A percentile compares a stretch with the other conserved stretches of the same genome.
These are phyloP conservation scores for Plebejus anna DNA, from an alignment of 2,888 invertebrate species.

Conservation along the genomic window DNA sequence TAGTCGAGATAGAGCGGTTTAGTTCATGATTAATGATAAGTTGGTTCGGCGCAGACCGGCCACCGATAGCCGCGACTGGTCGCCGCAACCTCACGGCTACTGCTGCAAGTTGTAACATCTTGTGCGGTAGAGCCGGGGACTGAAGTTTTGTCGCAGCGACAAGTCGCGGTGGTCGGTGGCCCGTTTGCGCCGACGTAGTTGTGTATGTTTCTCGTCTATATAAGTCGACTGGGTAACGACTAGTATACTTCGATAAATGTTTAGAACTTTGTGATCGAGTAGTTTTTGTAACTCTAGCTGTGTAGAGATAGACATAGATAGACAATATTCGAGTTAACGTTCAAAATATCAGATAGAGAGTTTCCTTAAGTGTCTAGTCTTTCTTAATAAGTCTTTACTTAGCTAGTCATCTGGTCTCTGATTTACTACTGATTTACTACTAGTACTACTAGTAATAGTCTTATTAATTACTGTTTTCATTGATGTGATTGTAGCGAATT, in stretches of 20 bases:
- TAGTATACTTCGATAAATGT: conserved; percentile 42
- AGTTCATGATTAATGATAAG: conserved; percentile 1
- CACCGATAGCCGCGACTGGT: background rate
- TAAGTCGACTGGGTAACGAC: conserved; percentile 19
- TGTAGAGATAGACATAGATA: conserved; percentile 36
- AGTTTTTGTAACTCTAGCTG: conserved; percentile 56
- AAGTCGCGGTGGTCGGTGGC: background rate
- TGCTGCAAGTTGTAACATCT: no score
- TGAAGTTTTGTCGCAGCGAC: background rate
- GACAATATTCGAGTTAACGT: conserved; percentile 38
- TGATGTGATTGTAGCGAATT: conserved; percentile 3
- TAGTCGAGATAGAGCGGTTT: conserved; percentile 1
- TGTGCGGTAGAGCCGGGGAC: no score
- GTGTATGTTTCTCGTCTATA: conserved; percentile 6
- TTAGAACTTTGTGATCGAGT: conserved; percentile 58
- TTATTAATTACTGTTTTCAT: background rate
- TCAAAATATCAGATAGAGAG: conserved; percentile 35
- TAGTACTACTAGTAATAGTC: background rate
- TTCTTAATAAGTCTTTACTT: background rate
- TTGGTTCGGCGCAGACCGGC: background rate
- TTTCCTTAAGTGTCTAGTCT: conserved; percentile 32
- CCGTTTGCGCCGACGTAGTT: background rate
- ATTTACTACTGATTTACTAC: background rate
- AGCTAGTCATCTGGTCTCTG: background rate
- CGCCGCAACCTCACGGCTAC: background rate